Percentiles rank a stretch among this genome's conserved stretches.
Conservation (phyloP, 2,797 vertebrate species). For the Hyperoplus immaculatus region DNA sequence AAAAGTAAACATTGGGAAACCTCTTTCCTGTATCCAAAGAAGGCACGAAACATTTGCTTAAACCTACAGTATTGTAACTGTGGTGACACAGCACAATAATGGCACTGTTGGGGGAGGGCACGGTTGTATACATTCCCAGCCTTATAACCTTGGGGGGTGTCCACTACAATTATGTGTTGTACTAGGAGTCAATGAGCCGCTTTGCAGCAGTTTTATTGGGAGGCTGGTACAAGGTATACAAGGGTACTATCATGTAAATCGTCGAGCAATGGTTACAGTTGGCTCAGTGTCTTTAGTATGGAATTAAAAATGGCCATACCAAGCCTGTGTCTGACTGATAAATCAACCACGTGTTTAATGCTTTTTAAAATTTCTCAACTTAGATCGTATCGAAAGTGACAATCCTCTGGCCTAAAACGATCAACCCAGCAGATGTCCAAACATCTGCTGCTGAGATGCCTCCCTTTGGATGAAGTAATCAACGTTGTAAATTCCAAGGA, state of each 20-base stretch:
- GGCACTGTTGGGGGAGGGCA: neutral
- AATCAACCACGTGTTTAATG: slow-evolving; percentile 22
- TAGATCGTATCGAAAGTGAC: slow-evolving; percentile 19
- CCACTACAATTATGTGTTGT: slow-evolving; percentile 12
- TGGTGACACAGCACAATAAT: slow-evolving; percentile 8
- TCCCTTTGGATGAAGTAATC: slow-evolving; percentile 47
- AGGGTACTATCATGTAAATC: slow-evolving; percentile 15
- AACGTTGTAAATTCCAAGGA: slow-evolving; percentile 41
- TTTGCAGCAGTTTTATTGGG: slow-evolving; percentile 18
- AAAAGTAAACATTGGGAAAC: slow-evolving; percentile 19
- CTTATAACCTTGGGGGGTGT: slow-evolving; percentile 12
- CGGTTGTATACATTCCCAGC: slow-evolving; percentile 8
- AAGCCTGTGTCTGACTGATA: neutral
- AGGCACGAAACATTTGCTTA: neutral
- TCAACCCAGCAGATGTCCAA: slow-evolving; percentile 57
- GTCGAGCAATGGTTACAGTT: slow-evolving; percentile 19
- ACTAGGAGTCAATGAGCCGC: neutral
- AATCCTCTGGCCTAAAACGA: slow-evolving; percentile 36
- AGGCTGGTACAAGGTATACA: slow-evolving; percentile 3
- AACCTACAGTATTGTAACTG: neutral
- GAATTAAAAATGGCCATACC: slow-evolving; percentile 2
- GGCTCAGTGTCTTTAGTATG: neutral
- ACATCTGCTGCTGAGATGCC: slow-evolving; percentile 55
- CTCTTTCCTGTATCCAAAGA: slow-evolving; percentile 27
- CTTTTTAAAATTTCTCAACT: slow-evolving; percentile 17